These are phyloP conservation scores for Pantherophis alleghaniensis DNA, from an alignment of 2,797 vertebrate genomes.

Conservation along the genomic window DNA sequence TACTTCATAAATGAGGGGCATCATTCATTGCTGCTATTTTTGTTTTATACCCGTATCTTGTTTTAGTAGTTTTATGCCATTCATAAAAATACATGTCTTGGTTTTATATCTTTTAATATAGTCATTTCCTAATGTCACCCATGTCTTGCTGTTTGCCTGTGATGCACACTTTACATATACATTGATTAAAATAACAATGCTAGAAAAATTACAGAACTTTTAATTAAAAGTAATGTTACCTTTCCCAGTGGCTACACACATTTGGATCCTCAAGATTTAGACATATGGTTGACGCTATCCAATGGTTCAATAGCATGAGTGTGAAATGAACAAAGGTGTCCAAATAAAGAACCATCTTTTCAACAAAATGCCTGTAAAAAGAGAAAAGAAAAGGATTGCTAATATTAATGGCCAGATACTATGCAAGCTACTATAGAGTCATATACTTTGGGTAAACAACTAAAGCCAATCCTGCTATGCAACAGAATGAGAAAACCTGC, in stretches of 20 bases:
- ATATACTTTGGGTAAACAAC: neutral
- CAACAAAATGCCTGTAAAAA: slow-evolving; percentile 64
- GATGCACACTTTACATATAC: neutral
- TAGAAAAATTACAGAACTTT: neutral
- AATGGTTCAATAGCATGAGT: slow-evolving; percentile 73
- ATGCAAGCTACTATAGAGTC: neutral
- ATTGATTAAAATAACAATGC: slow-evolving; percentile 2
- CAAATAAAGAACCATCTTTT: slow-evolving; percentile 76
- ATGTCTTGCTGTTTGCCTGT: neutral
- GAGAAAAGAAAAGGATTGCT: slow-evolving; percentile 3
- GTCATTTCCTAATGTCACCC: fast-evolving
- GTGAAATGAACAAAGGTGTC: slow-evolving; percentile 62
- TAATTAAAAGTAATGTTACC: slow-evolving; percentile 72
- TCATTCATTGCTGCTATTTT: neutral
- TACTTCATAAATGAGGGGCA: neutral
- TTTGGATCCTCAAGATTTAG: slow-evolving; percentile 96
- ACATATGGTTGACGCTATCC: slow-evolving; percentile 73
- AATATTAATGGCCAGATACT: neutral
- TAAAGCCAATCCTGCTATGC: neutral
- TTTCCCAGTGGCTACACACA: slow-evolving; percentile 99
- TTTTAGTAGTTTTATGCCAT: neutral
- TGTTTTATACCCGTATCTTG: neutral
- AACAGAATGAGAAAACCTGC: neutral
- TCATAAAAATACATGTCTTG: neutral
- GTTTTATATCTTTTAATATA: neutral